Percentiles rank a stretch among this genome's conserved stretches.
phyloP scores from a whole-genome alignment of 92 coral and sea anemone genomes.

The Epizoanthus ramosus region DNA sequence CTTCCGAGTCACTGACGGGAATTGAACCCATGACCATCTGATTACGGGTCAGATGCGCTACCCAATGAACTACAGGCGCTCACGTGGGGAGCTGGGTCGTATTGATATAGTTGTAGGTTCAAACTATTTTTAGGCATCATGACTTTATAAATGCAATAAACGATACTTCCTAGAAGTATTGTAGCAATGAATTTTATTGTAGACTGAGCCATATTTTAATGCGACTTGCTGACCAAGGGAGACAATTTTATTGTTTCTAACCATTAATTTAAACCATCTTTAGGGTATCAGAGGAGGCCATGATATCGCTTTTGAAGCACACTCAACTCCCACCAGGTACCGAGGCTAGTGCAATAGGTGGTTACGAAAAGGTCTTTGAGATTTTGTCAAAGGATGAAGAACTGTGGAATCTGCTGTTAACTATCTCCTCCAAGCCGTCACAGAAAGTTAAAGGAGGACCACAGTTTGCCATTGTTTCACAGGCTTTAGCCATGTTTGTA shows the following conservation, averaged over 20 bases:
- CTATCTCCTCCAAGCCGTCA: conserved; percentile 3
- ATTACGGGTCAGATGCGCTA: no score
- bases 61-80: no score
- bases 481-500: background rate
- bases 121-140: no score
- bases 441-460: conserved; percentile 8
- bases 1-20: no score
- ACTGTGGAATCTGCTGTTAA: background rate
- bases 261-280: background rate
- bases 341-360: background rate
- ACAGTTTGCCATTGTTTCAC: conserved; percentile 4
- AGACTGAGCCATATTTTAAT: no score
- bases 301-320: background rate
- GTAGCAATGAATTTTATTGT: no score
- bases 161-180: no score
- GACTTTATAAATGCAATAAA: no score
- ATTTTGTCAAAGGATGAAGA: conserved; percentile 9
- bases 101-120: no score
- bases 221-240: background rate
- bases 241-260: background rate
- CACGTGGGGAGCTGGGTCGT: no score
- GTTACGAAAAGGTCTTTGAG: conserved; percentile 12
- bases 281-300: conserved; percentile 20
- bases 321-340: background rate
- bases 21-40: no score